These are phyloP conservation scores for Heteromormyrus szaboi DNA, from an alignment of 2,797 vertebrate species.

Conservation along the genomic window DNA sequence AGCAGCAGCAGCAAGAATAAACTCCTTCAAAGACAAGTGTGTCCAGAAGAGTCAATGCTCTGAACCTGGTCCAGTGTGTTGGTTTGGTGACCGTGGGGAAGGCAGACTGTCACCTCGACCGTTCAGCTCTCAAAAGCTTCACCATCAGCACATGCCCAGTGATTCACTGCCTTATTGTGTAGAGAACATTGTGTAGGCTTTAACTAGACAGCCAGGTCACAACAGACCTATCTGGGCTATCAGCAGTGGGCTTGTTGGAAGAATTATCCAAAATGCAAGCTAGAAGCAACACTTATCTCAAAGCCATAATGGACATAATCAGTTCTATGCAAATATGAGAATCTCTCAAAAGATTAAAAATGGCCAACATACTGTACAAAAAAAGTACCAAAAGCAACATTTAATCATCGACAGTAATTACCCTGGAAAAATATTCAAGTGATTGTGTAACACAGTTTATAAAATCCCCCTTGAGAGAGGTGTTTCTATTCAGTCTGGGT, in stretches of 20 bases:
- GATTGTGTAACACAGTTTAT: not conserved
- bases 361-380: not conserved
- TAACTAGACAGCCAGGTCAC: not conserved
- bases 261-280: not conserved
- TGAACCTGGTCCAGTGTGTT: not conserved
- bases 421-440: not conserved
- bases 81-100: not conserved
- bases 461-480: not conserved
- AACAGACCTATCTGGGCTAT: not conserved
- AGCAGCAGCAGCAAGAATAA: not conserved
- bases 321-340: not conserved
- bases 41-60: not conserved
- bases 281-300: not conserved
- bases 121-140: not conserved
- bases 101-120: not conserved
- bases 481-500: not conserved
- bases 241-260: not conserved
- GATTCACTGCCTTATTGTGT: not conserved
- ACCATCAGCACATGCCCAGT: not conserved
- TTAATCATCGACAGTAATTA: constrained; percentile 4
- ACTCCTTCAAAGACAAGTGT: not conserved
- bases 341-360: not conserved
- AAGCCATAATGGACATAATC: not conserved
- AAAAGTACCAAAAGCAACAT: not conserved
- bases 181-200: not conserved